Conservation (phyloP, 1,140 invertebrate species). For the Drosophila teissieri region DNA sequence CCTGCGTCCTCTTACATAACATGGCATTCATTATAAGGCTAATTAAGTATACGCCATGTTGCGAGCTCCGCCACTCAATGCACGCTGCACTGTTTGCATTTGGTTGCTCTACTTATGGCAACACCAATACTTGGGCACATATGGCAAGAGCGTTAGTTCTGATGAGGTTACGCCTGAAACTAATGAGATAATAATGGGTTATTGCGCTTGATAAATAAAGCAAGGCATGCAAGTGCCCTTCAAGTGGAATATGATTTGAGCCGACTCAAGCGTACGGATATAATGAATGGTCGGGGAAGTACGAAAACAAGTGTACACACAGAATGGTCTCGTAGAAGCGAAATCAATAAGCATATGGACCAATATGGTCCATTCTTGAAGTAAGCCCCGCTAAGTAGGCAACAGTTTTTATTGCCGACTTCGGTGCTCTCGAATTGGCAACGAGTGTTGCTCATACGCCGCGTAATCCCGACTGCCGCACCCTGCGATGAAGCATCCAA, state of each 20-base stretch:
- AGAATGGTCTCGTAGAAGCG: background rate
- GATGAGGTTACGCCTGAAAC: slow-evolving; percentile 32
- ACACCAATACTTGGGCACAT: slow-evolving; percentile 32
- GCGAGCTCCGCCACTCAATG: slow-evolving; percentile 20
- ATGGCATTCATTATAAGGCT: slow-evolving; percentile 48
- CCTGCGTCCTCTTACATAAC: slow-evolving; percentile 37
- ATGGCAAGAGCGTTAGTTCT: slow-evolving; percentile 31
- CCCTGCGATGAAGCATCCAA: slow-evolving; percentile 23
- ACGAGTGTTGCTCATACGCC: slow-evolving; percentile 19
- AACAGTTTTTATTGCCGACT: background rate
- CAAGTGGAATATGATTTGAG: slow-evolving; percentile 15
- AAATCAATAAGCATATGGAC: background rate
- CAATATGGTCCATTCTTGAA: background rate
- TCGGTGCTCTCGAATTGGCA: background rate
- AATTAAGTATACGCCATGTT: slow-evolving; percentile 71
- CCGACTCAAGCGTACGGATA: background rate
- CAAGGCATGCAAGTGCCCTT: slow-evolving; percentile 6
- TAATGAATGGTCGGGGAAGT: background rate
- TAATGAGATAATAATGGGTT: slow-evolving; percentile 49
- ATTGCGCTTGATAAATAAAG: slow-evolving; percentile 19
- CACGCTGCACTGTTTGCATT: slow-evolving; percentile 9
- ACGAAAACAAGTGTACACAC: background rate
- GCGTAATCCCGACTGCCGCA: slow-evolving; percentile 23
- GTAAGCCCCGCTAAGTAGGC: slow-evolving; percentile 14
- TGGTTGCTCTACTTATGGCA: slow-evolving; percentile 4